These are phyloP conservation scores for Sebastes itinus DNA, from an alignment of 2,797 vertebrate genomes.

Conservation along the genomic window DNA sequence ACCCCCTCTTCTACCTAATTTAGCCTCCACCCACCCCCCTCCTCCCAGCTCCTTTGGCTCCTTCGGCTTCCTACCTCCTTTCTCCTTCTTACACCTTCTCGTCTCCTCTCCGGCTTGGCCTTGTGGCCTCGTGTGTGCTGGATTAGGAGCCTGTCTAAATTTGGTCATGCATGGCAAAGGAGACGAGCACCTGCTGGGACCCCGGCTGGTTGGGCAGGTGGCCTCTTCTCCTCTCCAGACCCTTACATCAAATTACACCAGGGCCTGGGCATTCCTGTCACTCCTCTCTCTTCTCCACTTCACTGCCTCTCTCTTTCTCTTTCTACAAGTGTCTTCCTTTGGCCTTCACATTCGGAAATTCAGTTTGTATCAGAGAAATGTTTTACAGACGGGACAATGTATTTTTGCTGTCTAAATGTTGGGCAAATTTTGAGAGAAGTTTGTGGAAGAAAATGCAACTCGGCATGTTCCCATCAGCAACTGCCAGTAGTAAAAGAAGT, in stretches of 20 bases:
- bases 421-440: neutral
- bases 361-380: neutral
- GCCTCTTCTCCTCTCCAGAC: conserved; percentile 51
- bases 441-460: neutral
- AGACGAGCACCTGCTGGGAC: conserved; percentile 67
- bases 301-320: conserved; percentile 4
- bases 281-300: conserved; percentile 29
- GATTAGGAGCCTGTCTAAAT: conserved; percentile 80
- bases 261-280: conserved; percentile 63
- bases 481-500: neutral
- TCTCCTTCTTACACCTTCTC: conserved; percentile 18
- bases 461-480: neutral
- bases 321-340: neutral
- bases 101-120: conserved; percentile 27
- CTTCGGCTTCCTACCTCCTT: neutral
- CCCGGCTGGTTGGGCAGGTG: conserved; percentile 44
- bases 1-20: conserved; percentile 37
- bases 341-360: neutral
- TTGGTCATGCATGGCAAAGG: conserved; percentile 75
- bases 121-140: conserved; percentile 42
- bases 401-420: neutral
- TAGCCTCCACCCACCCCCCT: conserved; percentile 21
- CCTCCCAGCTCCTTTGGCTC: neutral
- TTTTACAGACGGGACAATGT: neutral
- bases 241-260: conserved; percentile 73